Percentiles rank a stretch among this genome's conserved stretches.
phyloP scores from a whole-genome alignment of 2,888 invertebrate species.

The Scaptomyza flava region DNA sequence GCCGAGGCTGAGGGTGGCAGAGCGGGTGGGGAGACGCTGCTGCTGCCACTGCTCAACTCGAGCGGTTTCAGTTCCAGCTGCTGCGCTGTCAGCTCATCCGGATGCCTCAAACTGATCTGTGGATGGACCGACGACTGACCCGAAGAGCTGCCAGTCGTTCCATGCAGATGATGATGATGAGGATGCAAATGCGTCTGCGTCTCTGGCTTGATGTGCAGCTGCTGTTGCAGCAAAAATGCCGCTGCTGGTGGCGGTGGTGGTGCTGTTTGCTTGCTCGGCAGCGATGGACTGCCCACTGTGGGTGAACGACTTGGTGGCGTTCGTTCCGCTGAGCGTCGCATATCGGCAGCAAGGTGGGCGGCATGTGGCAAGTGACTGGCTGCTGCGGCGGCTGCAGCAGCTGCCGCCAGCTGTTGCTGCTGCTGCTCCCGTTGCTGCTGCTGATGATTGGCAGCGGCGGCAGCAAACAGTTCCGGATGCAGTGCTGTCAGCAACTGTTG shows the following conservation, averaged over 20 bases:
- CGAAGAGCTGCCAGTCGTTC: slow-evolving; percentile 23
- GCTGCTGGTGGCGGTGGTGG: slow-evolving; percentile 69
- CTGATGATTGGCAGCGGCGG: slow-evolving; percentile 84
- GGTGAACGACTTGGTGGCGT: slow-evolving; percentile 76
- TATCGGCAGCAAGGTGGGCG: slow-evolving; percentile 63
- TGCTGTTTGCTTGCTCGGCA: slow-evolving; percentile 59
- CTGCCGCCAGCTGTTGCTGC: slow-evolving; percentile 65
- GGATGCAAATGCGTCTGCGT: slow-evolving; percentile 79
- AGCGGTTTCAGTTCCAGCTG: slow-evolving; percentile 75
- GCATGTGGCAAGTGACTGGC: slow-evolving; percentile 62
- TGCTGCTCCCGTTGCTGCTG: slow-evolving; percentile 85
- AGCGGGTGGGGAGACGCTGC: slow-evolving; percentile 56
- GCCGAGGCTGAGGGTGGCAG: slow-evolving; percentile 51
- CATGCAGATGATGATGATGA: slow-evolving; percentile 65
- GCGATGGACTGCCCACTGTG: slow-evolving; percentile 60
- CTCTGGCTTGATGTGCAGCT: slow-evolving; percentile 81
- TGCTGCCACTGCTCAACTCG: slow-evolving; percentile 56
- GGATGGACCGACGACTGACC: slow-evolving; percentile 54
- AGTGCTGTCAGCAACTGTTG: slow-evolving; percentile 91
- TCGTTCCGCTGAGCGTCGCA: slow-evolving; percentile 73
- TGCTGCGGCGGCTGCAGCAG: slow-evolving; percentile 49
- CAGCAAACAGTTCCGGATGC: slow-evolving; percentile 88
- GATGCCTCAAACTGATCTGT: slow-evolving; percentile 70
- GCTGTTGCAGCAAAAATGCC: slow-evolving; percentile 81
- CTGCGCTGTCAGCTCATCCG: slow-evolving; percentile 78